Evolutionary conservation across 2,888 invertebrate genomes (phyloP).

Genomic region (Dascillus cervinus): DNA sequence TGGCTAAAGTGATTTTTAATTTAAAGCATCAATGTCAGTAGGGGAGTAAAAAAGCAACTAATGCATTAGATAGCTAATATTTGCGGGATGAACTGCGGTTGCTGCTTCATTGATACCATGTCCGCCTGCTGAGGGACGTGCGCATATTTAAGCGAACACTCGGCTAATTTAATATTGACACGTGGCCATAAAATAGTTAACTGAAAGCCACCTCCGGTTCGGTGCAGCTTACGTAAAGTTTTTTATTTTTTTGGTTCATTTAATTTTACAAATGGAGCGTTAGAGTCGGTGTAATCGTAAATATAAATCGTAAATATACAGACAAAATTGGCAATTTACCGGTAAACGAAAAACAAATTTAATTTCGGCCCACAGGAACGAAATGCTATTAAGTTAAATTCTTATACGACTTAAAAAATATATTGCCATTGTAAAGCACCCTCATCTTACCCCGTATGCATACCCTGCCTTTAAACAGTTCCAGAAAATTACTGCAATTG

Average conservation of each 20-base stretch:
- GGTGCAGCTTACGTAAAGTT: too few relatives aligned
- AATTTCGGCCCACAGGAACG: slow-evolving; percentile 35
- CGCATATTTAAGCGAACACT: slow-evolving; percentile 9
- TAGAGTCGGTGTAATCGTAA: too few relatives aligned
- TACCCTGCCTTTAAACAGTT: slow-evolving; percentile 29
- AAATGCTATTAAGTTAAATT: slow-evolving; percentile 38
- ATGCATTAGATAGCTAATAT: slow-evolving; percentile 13
- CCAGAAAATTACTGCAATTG: slow-evolving; percentile 42
- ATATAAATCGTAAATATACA: too few relatives aligned
- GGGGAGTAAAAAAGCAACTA: slow-evolving; percentile 10
- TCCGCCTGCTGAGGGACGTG: slow-evolving; percentile 11
- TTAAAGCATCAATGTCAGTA: slow-evolving; percentile 8
- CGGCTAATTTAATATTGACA: slow-evolving; percentile 12
- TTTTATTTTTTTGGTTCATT: too few relatives aligned
- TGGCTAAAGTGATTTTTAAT: slow-evolving; percentile 16
- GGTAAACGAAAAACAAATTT: slow-evolving; percentile 30
- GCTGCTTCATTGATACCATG: slow-evolving; percentile 8
- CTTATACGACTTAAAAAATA: slow-evolving; percentile 36
- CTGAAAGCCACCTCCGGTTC: too few relatives aligned
- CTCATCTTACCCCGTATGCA: slow-evolving; percentile 21
- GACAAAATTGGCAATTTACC: slow-evolving; percentile 16
- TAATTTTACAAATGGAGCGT: too few relatives aligned
- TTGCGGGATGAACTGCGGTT: slow-evolving; percentile 9
- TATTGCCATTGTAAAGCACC: slow-evolving; percentile 31
- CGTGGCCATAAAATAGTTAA: slow-evolving; percentile 8